A percentile compares a stretch with the other conserved stretches of the same genome.
Conservation (phyloP, 1,140 invertebrate species). For the Ceratina japonica region DNA sequence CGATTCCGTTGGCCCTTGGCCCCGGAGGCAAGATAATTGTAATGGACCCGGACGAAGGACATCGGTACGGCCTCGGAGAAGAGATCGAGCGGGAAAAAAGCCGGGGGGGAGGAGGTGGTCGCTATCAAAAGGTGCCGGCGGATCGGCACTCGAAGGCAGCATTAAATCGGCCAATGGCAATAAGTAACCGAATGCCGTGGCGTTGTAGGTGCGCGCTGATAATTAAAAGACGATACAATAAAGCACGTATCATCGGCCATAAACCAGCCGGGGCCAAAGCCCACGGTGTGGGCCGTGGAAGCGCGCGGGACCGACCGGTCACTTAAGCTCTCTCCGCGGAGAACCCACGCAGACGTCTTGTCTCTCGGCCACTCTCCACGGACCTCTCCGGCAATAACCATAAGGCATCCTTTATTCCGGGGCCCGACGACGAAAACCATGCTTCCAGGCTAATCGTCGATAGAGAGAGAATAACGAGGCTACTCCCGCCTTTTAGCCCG, state of each 20-base stretch:
- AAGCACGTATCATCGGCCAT: conserved; percentile 79
- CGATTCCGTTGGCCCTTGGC: conserved; percentile 18
- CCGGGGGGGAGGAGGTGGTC: conserved; percentile 20
- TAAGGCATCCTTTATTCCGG: conserved; percentile 71
- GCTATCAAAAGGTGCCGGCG: conserved; percentile 72
- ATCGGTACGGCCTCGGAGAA: conserved; percentile 22
- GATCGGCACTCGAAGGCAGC: conserved; percentile 52
- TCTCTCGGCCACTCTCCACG: conserved; percentile 58
- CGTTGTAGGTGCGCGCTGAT: conserved; percentile 79
- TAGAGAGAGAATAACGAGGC: conserved; percentile 46
- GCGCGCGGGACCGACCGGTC: conserved; percentile 63
- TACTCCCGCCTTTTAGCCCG: conserved; percentile 30
- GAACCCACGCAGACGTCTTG: conserved; percentile 77
- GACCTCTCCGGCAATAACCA: conserved; percentile 71
- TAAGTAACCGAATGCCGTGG: conserved; percentile 78
- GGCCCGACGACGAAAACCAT: conserved; percentile 46
- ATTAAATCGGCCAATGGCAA: conserved; percentile 72
- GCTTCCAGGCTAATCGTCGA: conserved; percentile 51
- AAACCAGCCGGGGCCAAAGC: conserved; percentile 70
- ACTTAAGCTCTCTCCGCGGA: conserved; percentile 66
- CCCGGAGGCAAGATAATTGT: conserved; percentile 65
- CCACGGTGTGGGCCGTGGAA: conserved; percentile 65
- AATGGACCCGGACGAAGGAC: conserved; percentile 63
- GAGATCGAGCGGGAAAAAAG: conserved; percentile 51
- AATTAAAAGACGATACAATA: conserved; percentile 81